phyloP scores from a whole-genome alignment of 2,888 invertebrate species.

The Callyntrura sp. region DNA sequence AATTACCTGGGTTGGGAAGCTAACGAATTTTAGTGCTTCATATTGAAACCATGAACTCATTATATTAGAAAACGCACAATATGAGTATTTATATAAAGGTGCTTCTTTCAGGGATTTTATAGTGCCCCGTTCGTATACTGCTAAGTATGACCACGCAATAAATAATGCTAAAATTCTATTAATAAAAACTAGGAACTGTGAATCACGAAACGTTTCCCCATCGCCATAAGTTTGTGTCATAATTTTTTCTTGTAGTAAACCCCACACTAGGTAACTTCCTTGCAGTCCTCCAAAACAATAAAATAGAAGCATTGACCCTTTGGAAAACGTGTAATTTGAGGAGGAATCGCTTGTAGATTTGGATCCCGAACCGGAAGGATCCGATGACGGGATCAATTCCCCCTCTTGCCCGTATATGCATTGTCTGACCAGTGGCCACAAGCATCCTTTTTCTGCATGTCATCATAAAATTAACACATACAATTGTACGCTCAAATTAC shows the following conservation, averaged over 20 bases:
- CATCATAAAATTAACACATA: background rate
- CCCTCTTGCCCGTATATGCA: slow-evolving; percentile 83
- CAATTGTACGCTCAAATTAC: no score
- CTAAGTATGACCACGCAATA: slow-evolving; percentile 89
- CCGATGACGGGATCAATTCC: slow-evolving; percentile 72
- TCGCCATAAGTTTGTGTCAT: slow-evolving; percentile 94
- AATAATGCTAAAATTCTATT: slow-evolving; percentile 95
- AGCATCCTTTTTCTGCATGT: slow-evolving; percentile 80
- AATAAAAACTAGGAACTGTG: slow-evolving; percentile 98
- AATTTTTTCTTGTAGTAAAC: slow-evolving; percentile 98
- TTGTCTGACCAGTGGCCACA: slow-evolving; percentile 82
- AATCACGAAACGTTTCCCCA: slow-evolving; percentile 92
- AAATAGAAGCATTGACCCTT: slow-evolving; percentile 88
- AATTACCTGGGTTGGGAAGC: slow-evolving; percentile 97
- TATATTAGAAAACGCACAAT: slow-evolving; percentile 98
- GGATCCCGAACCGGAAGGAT: background rate
- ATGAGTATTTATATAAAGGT: slow-evolving; percentile 97
- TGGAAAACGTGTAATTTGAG: slow-evolving; percentile 72
- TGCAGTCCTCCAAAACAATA: slow-evolving; percentile 96
- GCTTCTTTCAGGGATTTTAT: slow-evolving; percentile 87
- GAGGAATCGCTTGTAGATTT: slow-evolving; percentile 15
- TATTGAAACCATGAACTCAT: slow-evolving; percentile 99
- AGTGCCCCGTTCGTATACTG: slow-evolving; percentile 86
- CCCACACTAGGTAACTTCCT: slow-evolving; percentile 97
- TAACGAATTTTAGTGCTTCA: slow-evolving; percentile 99